Base-by-base conservation (phyloP, 1,140 invertebrate species). In the Phymastichus coffea region DNA sequence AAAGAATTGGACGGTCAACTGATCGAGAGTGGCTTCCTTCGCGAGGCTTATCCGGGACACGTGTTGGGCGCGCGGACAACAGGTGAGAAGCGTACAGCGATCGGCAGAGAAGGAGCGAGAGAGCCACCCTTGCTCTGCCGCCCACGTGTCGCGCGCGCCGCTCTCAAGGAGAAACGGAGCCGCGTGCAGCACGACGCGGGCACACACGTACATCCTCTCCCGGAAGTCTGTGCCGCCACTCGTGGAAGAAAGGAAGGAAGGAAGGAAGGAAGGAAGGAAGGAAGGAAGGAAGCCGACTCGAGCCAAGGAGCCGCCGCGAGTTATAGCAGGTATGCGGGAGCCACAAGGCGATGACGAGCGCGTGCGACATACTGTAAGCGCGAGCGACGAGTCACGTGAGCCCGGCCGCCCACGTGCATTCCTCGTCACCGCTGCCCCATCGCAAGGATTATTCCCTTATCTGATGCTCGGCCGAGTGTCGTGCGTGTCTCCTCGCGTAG, bases 1-100 rank as follows among this genome's bases (percentile, higher is more conserved):
- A 46, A 46, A 23, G 43, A 46, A 46, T 46, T 46, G 22, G 44
- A 12, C 7, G 8, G 15, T n/a, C n/a, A n/a, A n/a, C n/a, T n/a
- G n/a, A n/a, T n/a, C n/a, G n/a, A n/a, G n/a, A n/a, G n/a, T n/a
- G n/a, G 28, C 28, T 33, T 33, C 28, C 28, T 33, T n/a, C 28
- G 6, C 28, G 26, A 12, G 7, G 19, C 26, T 60, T 61, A 61
- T 61, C 59, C 53, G 59, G 53, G 40, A 61, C 59, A 61, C 53
- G 59, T 56, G 53, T 56, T 48, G 12, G 15, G 26, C 38, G 38
- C 26, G 8, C 37, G 25, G 44, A 57, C 53, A 61, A 61, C 59
- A 61, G 59, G 59, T 61, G 59, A 56, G 59, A 23, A 56, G 59
- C 59, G 59, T 48, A 57, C 23, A 14, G 33, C 25, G 9, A 1